These are phyloP conservation scores for Odontamblyopus rebecca DNA, from an alignment of 2,797 vertebrate genomes.

Conservation along the genomic window DNA sequence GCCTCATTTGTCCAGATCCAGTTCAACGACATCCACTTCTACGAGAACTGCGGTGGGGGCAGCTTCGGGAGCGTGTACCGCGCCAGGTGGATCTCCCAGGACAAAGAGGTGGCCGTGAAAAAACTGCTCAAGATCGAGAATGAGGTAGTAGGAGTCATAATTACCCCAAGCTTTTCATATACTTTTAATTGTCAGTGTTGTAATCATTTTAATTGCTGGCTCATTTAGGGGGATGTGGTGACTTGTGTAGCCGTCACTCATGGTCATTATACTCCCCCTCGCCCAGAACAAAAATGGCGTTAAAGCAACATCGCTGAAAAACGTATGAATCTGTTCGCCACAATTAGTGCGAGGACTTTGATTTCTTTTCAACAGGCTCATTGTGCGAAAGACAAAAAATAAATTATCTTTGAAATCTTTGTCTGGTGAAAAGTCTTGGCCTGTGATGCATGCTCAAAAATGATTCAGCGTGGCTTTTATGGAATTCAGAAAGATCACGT, in stretches of 20 bases:
- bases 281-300: conserved; percentile 60
- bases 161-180: conserved; percentile 73
- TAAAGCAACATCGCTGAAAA: conserved; percentile 72
- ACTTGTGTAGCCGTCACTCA: conserved; percentile 75
- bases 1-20: conserved; percentile 96
- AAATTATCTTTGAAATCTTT: conserved; percentile 63
- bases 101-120: conserved; percentile 99
- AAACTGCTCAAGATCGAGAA: conserved; percentile 99
- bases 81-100: conserved; percentile 95
- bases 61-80: conserved; percentile 98
- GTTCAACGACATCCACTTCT: conserved; percentile 95
- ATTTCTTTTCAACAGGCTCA: conserved; percentile 63
- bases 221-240: conserved; percentile 73
- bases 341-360: conserved; percentile 66
- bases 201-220: conserved; percentile 83
- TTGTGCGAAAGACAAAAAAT: conserved; percentile 72
- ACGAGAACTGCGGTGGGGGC: conserved; percentile 97
- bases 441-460: conserved; percentile 50
- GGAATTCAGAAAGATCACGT: conserved; percentile 54
- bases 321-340: conserved; percentile 75
- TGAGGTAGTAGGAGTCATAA: conserved; percentile 90
- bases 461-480: conserved; percentile 54
- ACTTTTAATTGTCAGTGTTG: conserved; percentile 80
- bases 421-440: conserved; percentile 45
- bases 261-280: conserved; percentile 76